Base-by-base conservation (phyloP, 2,888 invertebrate genomes). In the Cheilosia impressa region DNA sequence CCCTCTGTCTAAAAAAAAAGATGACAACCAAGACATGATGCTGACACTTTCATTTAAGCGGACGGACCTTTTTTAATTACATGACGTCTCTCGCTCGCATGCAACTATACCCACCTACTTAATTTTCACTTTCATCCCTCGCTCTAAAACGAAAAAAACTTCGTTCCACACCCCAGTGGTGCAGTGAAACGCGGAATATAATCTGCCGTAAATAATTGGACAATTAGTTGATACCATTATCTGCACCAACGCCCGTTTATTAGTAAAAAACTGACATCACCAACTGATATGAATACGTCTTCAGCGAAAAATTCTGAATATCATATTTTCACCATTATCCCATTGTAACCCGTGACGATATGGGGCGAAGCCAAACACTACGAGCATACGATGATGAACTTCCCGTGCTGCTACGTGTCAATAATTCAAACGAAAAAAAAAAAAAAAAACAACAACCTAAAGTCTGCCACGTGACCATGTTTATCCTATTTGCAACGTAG, bases 391-490 rank as follows among this genome's bases (percentile, higher is more conserved):
- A 63, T 52, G 63, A 53, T 71, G 80, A 73, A 80, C 69, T 80
- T 60, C 38, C 57, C 22, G 31, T 13, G 17, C 76, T 75, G 69
- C 68, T 75, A 71, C 84, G 84, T 81, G 85, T 85, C 76, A 81
- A 77, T 85, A 85, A 85, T 81, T 85, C 69, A 24, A 55, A 53
- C 7, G 19, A 24, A 41, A 66, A 87, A 76, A 62, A 77, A 62
- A 77, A 73, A 57, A 75, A 68, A 24, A 41, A 87, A 76, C 57
- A 75, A 76, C 53, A 75, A 69, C 27, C 75, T 62, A 60, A 57
- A 80, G 81, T 38, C 50, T 79, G 89, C 88, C 91, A 91, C 91
- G 91, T 91, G 91, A 89, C 92, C 90, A 89, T 91, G 91, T 91
- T 92, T 91, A 91, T 90, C 90, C 88, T 89, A 88, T 89, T 90